phyloP scores from a whole-genome alignment of 2,888 invertebrate species.

The Idaea aversata region DNA sequence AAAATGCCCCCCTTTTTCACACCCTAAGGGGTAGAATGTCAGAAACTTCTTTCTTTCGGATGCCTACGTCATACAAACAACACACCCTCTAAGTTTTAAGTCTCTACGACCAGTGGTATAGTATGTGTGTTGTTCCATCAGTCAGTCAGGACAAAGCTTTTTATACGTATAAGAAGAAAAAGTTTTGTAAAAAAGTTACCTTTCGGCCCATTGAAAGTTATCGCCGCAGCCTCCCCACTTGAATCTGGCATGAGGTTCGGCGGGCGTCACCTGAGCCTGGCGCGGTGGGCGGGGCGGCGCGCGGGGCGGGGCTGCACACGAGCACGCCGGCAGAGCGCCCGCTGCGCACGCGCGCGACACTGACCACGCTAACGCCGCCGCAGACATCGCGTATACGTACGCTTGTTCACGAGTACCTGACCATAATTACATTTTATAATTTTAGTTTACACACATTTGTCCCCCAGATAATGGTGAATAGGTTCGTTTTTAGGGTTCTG shows the following conservation, averaged over 20 bases:
- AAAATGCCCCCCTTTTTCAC: too few relatives aligned
- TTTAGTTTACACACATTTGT: too few relatives aligned
- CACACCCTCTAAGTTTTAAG: too few relatives aligned
- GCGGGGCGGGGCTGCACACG: constrained; percentile 87
- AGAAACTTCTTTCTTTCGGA: too few relatives aligned
- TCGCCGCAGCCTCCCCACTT: constrained; percentile 95
- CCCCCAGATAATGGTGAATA: too few relatives aligned
- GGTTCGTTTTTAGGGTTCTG: too few relatives aligned
- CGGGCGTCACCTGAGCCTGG: constrained; percentile 82
- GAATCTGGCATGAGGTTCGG: constrained; percentile 86
- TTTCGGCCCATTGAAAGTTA: constrained; percentile 86
- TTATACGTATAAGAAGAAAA: neutral
- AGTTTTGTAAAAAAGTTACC: constrained; percentile 37
- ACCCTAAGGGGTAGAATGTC: too few relatives aligned
- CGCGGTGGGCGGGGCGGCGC: constrained; percentile 79
- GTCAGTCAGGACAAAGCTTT: neutral
- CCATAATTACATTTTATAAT: too few relatives aligned
- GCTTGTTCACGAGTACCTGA: constrained; percentile 92
- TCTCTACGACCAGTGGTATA: too few relatives aligned
- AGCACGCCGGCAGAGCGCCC: constrained; percentile 87
- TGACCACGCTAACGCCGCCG: constrained; percentile 88
- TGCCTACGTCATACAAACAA: too few relatives aligned
- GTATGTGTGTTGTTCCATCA: too few relatives aligned
- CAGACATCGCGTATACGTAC: constrained; percentile 90
- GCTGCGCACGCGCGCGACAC: constrained; percentile 89